phyloP scores from a whole-genome alignment of 2,888 invertebrate genomes.

The Nysson spinosus region DNA sequence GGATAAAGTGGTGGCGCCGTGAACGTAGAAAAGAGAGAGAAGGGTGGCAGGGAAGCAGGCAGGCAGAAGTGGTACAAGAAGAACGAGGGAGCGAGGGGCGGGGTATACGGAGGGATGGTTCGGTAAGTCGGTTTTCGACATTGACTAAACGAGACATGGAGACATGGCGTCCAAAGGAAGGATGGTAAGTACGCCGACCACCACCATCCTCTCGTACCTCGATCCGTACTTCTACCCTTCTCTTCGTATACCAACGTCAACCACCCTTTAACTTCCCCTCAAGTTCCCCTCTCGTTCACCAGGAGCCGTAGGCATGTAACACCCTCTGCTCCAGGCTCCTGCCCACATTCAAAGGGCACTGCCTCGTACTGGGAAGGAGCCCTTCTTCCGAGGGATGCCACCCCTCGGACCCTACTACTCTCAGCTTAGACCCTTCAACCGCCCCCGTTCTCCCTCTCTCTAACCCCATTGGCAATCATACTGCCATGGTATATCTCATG shows the following conservation, averaged over 20 bases:
- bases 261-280: conserved; percentile 53
- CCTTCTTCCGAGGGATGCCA: conserved; percentile 62
- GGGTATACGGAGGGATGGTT: conserved; percentile 35
- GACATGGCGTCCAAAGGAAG: conserved; percentile 66
- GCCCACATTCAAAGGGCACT: conserved; percentile 61
- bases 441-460: conserved; percentile 54
- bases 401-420: conserved; percentile 56
- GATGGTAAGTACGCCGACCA: conserved; percentile 60
- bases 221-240: conserved; percentile 31
- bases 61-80: conserved; percentile 35
- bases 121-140: conserved; percentile 68
- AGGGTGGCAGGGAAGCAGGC: neutral
- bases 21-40: conserved; percentile 41
- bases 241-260: conserved; percentile 47
- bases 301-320: conserved; percentile 59
- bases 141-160: conserved; percentile 71
- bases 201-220: conserved; percentile 33
- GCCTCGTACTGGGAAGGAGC: conserved; percentile 56
- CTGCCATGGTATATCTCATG: conserved; percentile 66
- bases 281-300: conserved; percentile 50
- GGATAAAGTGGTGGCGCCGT: conserved; percentile 55
- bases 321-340: conserved; percentile 57
- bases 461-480: conserved; percentile 65
- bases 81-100: conserved; percentile 35
- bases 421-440: conserved; percentile 51